Evolutionary conservation across 37 sponge, comb jelly and placozoan species (phyloP), one percentile per base, ranked within the genome.

Genomic region (Amphimedon queenslandica): DNA sequence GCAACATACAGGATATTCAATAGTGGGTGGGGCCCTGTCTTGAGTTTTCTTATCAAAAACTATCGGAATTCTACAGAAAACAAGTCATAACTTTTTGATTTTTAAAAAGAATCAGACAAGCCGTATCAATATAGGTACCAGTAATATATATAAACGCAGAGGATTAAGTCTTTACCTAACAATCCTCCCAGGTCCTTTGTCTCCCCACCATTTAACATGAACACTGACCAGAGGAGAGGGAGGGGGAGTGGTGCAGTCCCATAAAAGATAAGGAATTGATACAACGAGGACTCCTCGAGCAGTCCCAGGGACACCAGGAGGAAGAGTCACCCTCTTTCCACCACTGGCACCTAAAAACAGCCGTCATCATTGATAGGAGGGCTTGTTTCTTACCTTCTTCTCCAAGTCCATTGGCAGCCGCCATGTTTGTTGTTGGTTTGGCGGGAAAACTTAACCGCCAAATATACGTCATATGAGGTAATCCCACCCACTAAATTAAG

Each of bases 161-260:
- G n/a, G n/a, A n/a, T n/a, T n/a, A n/a, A n/a, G n/a, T n/a, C 0
- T 55, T 41, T 66, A 84, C 90, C 90, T 87, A 40, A 92, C 82
- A 2, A 83, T 3, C 21, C 80, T 87, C 16, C 88, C 92, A 11
- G 55, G 43, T 13, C 60, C 39, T 16, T 82, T 66, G 65, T 92
- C 90, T 20, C 92, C 92, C 92, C 92, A 92, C 92, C 92, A 92
- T 35, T 71, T 64, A 38, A 92, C 27, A 30, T 66, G 36, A 20
- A 87, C 77, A 10, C 71, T 70, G 37, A 92, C 73, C 27, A 43
- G 72, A 16, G 77, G 67, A 3, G 88, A 72, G 32, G 88, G 88
- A 21, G 92, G 88, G 6, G 79, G 68, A 25, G 82, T 69, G 40
- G 71, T 70, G 57, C 79, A 82, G 16, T 74, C 82, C 91, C 91